Conservation (phyloP, 2,797 vertebrate species). For the Dromococcyx pavoninus region DNA sequence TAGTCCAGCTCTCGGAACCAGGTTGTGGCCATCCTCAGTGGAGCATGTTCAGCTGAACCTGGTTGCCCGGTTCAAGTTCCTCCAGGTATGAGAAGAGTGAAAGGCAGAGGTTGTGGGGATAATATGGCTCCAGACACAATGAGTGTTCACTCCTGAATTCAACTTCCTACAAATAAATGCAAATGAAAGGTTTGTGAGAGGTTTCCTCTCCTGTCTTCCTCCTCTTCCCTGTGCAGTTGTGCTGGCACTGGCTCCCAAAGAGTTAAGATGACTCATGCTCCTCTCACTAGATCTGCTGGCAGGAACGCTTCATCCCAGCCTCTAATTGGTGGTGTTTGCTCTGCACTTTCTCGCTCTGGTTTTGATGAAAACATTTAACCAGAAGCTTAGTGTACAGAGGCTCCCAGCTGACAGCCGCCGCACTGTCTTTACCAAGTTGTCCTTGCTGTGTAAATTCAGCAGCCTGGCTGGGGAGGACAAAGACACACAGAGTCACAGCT, state of each 20-base stretch:
- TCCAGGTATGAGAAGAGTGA: neutral
- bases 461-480: neutral
- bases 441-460: conserved; percentile 43
- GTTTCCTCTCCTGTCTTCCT: neutral
- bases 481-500: neutral
- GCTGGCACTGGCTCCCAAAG: neutral
- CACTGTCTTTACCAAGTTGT: neutral
- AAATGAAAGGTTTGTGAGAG: neutral
- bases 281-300: conserved; percentile 56
- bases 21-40: neutral
- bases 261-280: conserved; percentile 67
- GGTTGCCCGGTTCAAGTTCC: neutral
- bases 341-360: conserved; percentile 67
- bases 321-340: conserved; percentile 67
- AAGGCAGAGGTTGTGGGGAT: neutral
- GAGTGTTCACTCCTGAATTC: neutral
- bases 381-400: conserved; percentile 50
- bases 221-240: neutral
- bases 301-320: conserved; percentile 53
- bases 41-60: neutral
- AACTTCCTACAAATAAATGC: neutral
- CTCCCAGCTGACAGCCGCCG: conserved; percentile 48
- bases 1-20: neutral
- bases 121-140: fast-evolving
- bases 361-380: conserved; percentile 71